These are phyloP conservation scores for Pipistrellus pygmaeus DNA, from an alignment of 2,797 vertebrate genomes.

Conservation along the genomic window DNA sequence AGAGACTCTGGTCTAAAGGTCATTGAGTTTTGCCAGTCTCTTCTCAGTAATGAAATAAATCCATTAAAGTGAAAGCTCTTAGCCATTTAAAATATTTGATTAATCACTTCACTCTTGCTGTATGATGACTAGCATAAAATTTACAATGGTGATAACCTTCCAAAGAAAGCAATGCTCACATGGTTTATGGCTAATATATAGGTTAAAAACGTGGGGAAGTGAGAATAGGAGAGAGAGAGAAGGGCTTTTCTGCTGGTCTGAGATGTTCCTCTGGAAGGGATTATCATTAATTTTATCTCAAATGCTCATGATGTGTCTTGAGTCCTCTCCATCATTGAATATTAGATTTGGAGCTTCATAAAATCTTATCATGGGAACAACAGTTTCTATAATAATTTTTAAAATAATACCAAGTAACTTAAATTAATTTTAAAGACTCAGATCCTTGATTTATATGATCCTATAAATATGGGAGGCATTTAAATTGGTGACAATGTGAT, in stretches of 20 bases:
- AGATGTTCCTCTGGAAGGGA: background rate
- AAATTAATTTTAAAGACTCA: conserved; percentile 1
- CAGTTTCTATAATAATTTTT: background rate
- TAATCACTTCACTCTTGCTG: background rate
- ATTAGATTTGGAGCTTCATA: background rate
- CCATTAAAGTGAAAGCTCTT: background rate
- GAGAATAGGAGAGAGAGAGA: background rate
- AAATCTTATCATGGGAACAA: background rate
- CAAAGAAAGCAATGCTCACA: background rate
- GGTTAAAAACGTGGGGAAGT: background rate
- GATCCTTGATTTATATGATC: background rate
- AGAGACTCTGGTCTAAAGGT: background rate
- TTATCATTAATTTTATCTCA: background rate
- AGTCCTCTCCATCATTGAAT: background rate
- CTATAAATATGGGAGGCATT: background rate
- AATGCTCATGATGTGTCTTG: background rate
- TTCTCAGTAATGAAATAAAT: conserved; percentile 39
- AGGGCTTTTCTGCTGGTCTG: background rate
- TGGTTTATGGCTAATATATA: background rate
- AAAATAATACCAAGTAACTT: background rate
- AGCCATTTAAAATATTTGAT: background rate
- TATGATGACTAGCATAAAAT: background rate
- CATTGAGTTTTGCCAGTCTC: background rate
- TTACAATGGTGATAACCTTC: background rate
- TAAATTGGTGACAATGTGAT: background rate